Conservation (phyloP, 2,797 vertebrate genomes). For the Cryptoblepharus egeriae region DNA sequence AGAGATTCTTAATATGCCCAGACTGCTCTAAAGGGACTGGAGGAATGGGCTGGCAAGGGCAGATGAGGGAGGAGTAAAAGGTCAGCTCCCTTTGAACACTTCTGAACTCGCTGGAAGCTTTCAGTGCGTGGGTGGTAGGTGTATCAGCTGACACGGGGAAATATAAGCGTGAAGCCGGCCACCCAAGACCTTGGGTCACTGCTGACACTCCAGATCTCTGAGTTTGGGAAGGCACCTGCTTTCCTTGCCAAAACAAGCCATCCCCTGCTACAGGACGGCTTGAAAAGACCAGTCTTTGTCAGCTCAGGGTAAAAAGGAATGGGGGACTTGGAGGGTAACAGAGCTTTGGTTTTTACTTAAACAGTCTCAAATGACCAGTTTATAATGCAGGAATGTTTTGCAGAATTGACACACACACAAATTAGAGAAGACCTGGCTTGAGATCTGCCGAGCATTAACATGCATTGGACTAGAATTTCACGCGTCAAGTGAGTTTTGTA, state of each 20-base stretch:
- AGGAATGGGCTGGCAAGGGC: constrained; percentile 40
- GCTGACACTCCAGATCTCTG: constrained; percentile 80
- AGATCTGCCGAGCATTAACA: constrained; percentile 76
- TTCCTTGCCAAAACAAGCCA: constrained; percentile 78
- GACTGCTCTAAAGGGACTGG: constrained; percentile 57
- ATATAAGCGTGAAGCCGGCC: constrained; percentile 80
- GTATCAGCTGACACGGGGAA: constrained; percentile 84
- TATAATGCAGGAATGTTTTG: constrained; percentile 72
- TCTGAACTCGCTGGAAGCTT: constrained; percentile 74
- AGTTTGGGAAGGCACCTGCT: constrained; percentile 83
- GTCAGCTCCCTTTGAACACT: constrained; percentile 71
- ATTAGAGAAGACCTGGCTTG: constrained; percentile 56
- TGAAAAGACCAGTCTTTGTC: constrained; percentile 76
- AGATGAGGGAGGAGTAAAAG: constrained; percentile 66
- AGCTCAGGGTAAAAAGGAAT: constrained; percentile 52
- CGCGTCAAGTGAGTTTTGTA: constrained; percentile 74
- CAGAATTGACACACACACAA: constrained; percentile 56
- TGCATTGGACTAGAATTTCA: constrained; percentile 77
- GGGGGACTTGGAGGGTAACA: constrained; percentile 61
- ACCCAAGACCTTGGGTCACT: constrained; percentile 85
- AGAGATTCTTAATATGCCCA: constrained; percentile 46
- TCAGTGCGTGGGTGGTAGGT: constrained; percentile 81
- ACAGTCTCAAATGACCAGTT: constrained; percentile 77
- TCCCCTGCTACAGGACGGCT: constrained; percentile 72
- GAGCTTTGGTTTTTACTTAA: constrained; percentile 74